Evolutionary conservation across 2,113 vertebrate species (phyloP).

Genomic region (Hydropotes inermis): DNA sequence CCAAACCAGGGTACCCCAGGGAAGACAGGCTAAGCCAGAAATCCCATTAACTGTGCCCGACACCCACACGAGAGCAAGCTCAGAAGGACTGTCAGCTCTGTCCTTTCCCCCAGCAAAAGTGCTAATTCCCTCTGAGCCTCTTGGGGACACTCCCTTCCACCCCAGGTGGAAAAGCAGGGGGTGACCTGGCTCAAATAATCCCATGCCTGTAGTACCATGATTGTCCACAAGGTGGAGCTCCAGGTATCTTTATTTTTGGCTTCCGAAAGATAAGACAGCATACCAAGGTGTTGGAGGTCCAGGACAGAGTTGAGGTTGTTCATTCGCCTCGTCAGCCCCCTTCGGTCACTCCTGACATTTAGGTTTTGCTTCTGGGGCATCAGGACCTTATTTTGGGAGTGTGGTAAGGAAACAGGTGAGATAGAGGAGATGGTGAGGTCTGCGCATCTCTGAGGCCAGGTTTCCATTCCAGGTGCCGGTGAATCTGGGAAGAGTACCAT

Average conservation of each 20-base stretch:
- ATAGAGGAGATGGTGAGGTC: background rate
- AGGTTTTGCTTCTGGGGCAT: background rate
- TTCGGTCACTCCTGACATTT: background rate
- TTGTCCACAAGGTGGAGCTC: background rate
- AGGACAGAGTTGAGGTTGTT: background rate
- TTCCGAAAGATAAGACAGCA: background rate
- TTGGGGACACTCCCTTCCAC: background rate
- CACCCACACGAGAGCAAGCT: background rate
- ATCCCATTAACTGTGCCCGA: conserved; percentile 64
- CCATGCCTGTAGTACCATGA: background rate
- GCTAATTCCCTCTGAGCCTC: conserved; percentile 60
- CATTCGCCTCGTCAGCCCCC: too few relatives aligned
- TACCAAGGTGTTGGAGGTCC: background rate
- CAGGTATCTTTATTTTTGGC: background rate
- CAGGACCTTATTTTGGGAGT: background rate
- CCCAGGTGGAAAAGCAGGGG: background rate
- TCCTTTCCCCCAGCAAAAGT: background rate
- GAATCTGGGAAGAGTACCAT: conserved; percentile 99
- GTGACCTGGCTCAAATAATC: background rate
- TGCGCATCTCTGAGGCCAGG: background rate
- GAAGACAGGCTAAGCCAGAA: conserved; percentile 38
- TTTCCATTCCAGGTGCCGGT: conserved; percentile 88
- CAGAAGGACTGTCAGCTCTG: background rate
- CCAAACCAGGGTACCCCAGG: background rate
- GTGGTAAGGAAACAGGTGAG: background rate